Evolutionary conservation across 2,888 invertebrate species (phyloP).

Genomic region (Apantesis nais): DNA sequence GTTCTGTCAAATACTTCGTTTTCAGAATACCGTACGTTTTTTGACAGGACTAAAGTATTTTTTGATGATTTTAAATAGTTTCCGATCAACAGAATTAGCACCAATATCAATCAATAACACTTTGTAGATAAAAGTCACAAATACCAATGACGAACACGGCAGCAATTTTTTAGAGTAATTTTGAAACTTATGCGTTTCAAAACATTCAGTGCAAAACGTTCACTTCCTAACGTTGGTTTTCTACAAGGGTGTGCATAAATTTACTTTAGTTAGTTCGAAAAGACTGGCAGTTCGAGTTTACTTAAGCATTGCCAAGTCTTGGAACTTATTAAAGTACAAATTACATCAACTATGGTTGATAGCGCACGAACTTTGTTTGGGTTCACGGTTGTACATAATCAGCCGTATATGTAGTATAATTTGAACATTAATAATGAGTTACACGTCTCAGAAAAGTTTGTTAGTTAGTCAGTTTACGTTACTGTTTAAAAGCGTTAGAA

Average conservation of each 20-base stretch:
- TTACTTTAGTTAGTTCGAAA: not conserved
- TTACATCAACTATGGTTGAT: conserved; percentile 1
- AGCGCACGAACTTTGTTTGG: not conserved
- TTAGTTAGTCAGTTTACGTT: not conserved
- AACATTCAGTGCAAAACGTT: not conserved
- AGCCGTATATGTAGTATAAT: not conserved
- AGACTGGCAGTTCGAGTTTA: not conserved
- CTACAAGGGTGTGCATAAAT: not conserved
- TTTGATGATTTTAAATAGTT: no score
- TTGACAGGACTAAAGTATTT: no score
- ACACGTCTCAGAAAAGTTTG: not conserved
- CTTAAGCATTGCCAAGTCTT: not conserved
- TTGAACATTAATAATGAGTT: not conserved
- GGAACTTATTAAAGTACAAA: not conserved
- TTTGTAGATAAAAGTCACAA: no score
- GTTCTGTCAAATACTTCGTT: no score
- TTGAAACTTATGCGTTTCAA: not conserved
- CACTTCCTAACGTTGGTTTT: not conserved
- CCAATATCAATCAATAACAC: no score
- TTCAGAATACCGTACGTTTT: no score
- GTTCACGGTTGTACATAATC: not conserved
- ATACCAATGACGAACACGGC: no score
- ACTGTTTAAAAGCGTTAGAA: not conserved
- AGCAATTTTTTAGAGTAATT: not conserved
- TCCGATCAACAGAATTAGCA: no score